Evolutionary conservation across 2,797 vertebrate genomes (phyloP).

Genomic region (Coreius guichenoti): DNA sequence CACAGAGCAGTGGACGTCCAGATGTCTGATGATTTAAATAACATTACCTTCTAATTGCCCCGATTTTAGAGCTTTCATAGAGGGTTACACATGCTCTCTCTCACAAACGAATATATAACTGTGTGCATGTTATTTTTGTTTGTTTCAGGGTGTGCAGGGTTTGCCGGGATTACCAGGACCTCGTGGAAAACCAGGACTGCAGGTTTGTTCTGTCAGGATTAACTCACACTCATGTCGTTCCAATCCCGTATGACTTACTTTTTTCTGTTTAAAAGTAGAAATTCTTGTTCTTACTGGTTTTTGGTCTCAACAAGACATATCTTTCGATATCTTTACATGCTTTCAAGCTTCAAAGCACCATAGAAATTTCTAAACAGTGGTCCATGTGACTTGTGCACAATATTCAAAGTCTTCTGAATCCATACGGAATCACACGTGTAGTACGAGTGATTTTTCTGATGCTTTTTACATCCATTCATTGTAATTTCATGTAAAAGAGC

Average conservation of each 20-base stretch:
- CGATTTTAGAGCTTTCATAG: background rate
- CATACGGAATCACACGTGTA: background rate
- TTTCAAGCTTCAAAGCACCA: background rate
- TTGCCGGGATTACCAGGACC: conserved; percentile 86
- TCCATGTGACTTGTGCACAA: background rate
- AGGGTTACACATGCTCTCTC: conserved; percentile 47
- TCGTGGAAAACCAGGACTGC: conserved; percentile 87
- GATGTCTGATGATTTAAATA: background rate
- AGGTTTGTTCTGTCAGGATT: conserved; percentile 77
- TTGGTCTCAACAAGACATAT: too few species aligned
- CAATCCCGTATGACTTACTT: background rate
- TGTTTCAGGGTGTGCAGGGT: conserved; percentile 89
- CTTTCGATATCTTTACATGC: too few species aligned
- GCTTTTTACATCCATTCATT: background rate
- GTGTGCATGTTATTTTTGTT: conserved; percentile 41
- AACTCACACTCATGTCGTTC: background rate
- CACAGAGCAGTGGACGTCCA: background rate
- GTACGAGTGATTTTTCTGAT: background rate
- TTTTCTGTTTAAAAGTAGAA: background rate
- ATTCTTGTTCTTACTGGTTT: background rate
- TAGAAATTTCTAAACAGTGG: background rate
- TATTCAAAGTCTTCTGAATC: background rate
- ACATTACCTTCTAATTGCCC: background rate
- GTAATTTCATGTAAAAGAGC: background rate
- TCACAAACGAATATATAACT: background rate